These are phyloP conservation scores for Halictus quadricinctus DNA, from an alignment of 2,888 invertebrate genomes.

Conservation along the genomic window DNA sequence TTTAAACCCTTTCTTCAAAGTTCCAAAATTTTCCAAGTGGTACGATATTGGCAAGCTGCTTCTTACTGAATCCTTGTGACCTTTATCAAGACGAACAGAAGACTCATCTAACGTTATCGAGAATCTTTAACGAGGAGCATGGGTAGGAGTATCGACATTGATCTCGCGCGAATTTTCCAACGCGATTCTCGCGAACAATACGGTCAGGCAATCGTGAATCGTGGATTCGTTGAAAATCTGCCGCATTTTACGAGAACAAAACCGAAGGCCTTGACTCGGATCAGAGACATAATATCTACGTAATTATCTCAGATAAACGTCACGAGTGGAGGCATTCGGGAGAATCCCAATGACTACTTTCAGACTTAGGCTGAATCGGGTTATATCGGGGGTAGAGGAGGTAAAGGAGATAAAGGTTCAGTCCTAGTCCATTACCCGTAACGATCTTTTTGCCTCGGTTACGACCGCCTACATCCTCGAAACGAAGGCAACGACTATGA, in stretches of 20 bases:
- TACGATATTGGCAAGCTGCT: no score
- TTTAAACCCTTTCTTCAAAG: no score
- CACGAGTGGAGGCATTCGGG: slow-evolving; percentile 38
- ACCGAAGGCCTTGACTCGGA: slow-evolving; percentile 10
- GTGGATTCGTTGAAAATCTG: background rate
- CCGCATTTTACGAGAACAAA: background rate
- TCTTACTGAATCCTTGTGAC: background rate
- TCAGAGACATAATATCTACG: slow-evolving; percentile 39
- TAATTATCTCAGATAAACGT: slow-evolving; percentile 62
- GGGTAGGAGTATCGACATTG: background rate
- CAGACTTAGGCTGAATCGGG: slow-evolving; percentile 53
- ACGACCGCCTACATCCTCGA: slow-evolving; percentile 51
- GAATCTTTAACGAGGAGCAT: background rate
- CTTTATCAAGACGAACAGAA: background rate
- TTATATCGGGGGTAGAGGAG: slow-evolving; percentile 36
- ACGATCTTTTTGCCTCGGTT: slow-evolving; percentile 66
- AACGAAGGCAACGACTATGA: slow-evolving; percentile 37
- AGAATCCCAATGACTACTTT: slow-evolving; percentile 54
- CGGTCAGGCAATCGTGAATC: slow-evolving; percentile 13
- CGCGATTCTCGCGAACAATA: background rate
- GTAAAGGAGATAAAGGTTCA: slow-evolving; percentile 58
- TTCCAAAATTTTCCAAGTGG: no score
- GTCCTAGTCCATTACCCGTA: slow-evolving; percentile 63
- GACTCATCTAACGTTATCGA: background rate
- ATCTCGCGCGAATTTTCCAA: background rate